A percentile compares a stretch with the other conserved stretches of the same genome.
phyloP scores from a whole-genome alignment of 2,113 vertebrate species.

The Caloenas nicobarica region DNA sequence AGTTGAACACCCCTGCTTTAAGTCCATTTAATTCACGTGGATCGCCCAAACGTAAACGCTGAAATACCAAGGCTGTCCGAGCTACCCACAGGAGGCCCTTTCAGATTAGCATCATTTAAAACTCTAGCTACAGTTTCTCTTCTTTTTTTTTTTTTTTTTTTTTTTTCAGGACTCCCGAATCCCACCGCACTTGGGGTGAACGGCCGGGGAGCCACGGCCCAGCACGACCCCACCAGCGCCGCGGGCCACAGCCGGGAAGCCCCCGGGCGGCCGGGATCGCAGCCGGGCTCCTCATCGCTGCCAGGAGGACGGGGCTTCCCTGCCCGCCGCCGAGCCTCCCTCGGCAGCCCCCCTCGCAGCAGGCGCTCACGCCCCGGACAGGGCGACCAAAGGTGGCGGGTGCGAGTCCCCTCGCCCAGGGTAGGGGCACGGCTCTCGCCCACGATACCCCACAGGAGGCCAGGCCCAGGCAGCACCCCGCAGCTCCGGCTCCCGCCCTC shows the following conservation, averaged over 20 bases:
- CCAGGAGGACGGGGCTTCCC: neutral
- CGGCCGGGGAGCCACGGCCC: neutral
- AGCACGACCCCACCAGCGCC: neutral
- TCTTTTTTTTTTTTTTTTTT: neutral
- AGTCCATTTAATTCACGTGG: neutral
- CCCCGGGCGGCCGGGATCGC: no score
- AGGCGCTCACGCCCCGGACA: neutral
- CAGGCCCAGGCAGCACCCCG: rapidly evolving
- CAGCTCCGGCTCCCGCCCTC: rapidly evolving
- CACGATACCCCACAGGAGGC: no score
- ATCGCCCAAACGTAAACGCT: neutral
- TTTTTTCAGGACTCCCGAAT: neutral
- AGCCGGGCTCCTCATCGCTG: neutral
- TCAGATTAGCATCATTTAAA: rapidly evolving
- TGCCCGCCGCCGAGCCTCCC: neutral
- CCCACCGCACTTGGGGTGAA: neutral
- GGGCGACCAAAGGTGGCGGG: neutral
- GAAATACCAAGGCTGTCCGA: no score
- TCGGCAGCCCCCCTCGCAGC: neutral
- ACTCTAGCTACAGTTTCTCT: rapidly evolving
- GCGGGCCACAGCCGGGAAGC: neutral
- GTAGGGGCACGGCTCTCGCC: no score
- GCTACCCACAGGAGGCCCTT: neutral
- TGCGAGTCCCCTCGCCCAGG: no score
- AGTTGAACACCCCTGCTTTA: neutral